phyloP scores from a whole-genome alignment of 2,888 invertebrate species.

The Camponotus fellah region DNA sequence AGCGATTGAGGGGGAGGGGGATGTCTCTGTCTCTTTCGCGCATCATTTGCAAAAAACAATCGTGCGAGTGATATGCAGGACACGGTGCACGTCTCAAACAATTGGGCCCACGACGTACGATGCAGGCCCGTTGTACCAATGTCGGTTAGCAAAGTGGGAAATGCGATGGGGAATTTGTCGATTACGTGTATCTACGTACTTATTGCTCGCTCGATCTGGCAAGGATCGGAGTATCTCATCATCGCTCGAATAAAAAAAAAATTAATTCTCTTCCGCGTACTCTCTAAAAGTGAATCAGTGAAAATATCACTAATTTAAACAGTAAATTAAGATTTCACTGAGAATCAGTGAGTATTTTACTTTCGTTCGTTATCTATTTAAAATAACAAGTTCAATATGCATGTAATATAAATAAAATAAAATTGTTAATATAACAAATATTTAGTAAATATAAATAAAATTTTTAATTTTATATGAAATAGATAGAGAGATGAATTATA shows the following conservation, averaged over 20 bases:
- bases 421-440: too few species aligned
- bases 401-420: too few species aligned
- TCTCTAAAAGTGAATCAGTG: too few species aligned
- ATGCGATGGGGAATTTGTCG: background rate
- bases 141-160: background rate
- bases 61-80: slow-evolving; percentile 51
- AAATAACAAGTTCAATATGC: too few species aligned
- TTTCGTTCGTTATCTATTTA: too few species aligned
- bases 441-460: too few species aligned
- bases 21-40: slow-evolving; percentile 19
- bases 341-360: too few species aligned
- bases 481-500: too few species aligned
- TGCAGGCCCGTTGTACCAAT: slow-evolving; percentile 17
- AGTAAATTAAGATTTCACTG: too few species aligned
- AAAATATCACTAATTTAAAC: too few species aligned
- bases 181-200: background rate
- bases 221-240: background rate
- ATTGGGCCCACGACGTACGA: slow-evolving; percentile 20
- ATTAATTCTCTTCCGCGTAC: background rate
- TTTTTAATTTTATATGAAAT: too few species aligned
- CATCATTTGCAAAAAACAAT: slow-evolving; percentile 43
- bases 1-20: background rate
- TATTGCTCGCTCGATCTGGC: background rate
- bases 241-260: background rate
- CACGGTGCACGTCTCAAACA: slow-evolving; percentile 27